Conservation (phyloP, 2,113 vertebrate species). For the Cheirogaleus medius region DNA sequence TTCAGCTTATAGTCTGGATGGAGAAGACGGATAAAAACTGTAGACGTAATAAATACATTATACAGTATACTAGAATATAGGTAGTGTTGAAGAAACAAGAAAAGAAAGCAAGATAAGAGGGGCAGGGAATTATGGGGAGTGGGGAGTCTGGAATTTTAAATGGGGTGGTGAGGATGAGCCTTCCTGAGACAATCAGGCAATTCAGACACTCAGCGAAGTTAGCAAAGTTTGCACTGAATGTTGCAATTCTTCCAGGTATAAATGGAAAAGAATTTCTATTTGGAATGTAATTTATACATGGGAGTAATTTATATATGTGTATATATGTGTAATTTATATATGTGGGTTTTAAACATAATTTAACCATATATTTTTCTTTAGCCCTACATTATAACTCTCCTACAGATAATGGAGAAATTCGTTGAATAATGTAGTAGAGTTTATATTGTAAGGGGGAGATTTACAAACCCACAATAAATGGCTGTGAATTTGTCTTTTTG, state of each 20-base stretch:
- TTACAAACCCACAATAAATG: not conserved
- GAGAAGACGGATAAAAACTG: not conserved
- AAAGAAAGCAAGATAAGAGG: not conserved
- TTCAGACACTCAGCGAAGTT: not conserved
- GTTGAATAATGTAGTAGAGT: not conserved
- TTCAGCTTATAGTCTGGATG: not conserved
- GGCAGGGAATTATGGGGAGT: no score
- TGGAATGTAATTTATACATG: conserved; percentile 18
- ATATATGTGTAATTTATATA: no score
- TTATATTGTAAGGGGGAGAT: not conserved
- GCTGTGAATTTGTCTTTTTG: not conserved
- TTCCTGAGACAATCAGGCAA: not conserved
- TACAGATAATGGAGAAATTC: not conserved
- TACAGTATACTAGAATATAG: not conserved
- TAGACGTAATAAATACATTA: not conserved
- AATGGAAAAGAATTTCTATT: conserved; percentile 45
- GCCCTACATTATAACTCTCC: not conserved
- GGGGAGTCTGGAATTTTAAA: not conserved
- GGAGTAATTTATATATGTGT: no score
- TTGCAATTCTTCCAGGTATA: not conserved
- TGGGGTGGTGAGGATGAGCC: not conserved
- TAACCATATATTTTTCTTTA: not conserved
- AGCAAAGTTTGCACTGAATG: not conserved
- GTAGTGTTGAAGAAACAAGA: not conserved
- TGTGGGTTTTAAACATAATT: conserved; percentile 5